Base-by-base conservation (phyloP, 2,888 invertebrate species). In the Trichogramma dendrolimi region DNA sequence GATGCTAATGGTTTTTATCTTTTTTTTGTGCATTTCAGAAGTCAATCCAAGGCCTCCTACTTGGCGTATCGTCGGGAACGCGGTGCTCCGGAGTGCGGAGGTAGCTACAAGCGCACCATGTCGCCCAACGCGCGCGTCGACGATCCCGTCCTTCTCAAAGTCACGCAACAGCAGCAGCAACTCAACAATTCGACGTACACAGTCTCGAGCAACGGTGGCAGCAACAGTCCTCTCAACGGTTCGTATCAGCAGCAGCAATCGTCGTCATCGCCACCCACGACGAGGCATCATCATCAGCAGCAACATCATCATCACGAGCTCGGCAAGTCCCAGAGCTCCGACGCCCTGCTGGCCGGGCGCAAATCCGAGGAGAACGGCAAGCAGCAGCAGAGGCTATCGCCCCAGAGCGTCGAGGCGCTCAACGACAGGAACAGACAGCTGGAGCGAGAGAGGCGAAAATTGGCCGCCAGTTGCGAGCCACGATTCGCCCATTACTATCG, bases 11-110 rank as follows among this genome's bases (percentile, higher is more conserved):
- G 27, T 27, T 27, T 27, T 1, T 41, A 3, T 55, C 0, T 41
- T 40, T 48, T 51, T 14, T 40, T 10, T 27, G 39, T 38, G n/a
- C 2, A 10, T 61, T 84, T 14, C 83, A 90, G 90, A 82, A 88
- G 87, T 74, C 88, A 88, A 75, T 90, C 90, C 58, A 90, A 90
- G 80, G 89, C 89, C 68, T 89, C 89, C 61, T 89, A 89, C 77
- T 79, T 89, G 79, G 86, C 89, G n/a, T 84, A 85, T 67, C 83
- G 88, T 48, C 84, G 88, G 60, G 88, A 89, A 73, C 83, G 86
- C 66, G 89, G 89, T 68, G 85, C 85, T 6, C 81, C 83, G 62
- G 88, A 88, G 77, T 85, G 86, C 64, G 89, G 88, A 76, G 90
- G 90, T 66, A 88, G 87, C 73, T 90, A 90, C 79, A 88, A 89